Conservation (phyloP, 2,888 invertebrate species). For the Carterocephalus palaemon region DNA sequence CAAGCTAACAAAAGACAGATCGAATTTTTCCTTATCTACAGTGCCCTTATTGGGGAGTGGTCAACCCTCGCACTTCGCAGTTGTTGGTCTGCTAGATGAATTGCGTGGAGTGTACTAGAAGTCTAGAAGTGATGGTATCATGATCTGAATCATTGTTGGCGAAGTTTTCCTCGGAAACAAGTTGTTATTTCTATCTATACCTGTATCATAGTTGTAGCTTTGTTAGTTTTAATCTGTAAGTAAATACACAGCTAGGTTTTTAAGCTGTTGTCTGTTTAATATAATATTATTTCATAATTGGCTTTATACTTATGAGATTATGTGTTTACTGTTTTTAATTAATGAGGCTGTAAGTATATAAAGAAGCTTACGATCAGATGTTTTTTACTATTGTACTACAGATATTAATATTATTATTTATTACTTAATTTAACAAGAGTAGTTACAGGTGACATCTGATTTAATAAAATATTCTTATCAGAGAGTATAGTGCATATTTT, state of each 20-base stretch:
- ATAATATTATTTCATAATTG: conserved; percentile 21
- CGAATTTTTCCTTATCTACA: no score
- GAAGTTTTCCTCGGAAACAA: conserved; percentile 4
- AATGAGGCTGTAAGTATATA: conserved; percentile 8
- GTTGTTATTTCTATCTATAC: conserved; percentile 18
- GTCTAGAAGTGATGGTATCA: conserved; percentile 3
- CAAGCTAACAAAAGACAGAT: no score
- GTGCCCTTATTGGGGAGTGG: no score
- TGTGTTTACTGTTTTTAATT: conserved; percentile 13
- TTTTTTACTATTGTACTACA: no score
- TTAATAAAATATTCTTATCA: neutral
- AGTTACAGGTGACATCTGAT: no score
- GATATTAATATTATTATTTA: conserved; percentile 5
- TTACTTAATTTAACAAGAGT: conserved; percentile 1
- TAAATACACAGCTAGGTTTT: conserved; percentile 11
- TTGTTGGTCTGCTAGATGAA: no score
- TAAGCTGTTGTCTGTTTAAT: neutral
- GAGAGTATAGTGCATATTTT: neutral
- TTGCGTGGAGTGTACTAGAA: neutral
- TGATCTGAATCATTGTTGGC: conserved; percentile 6
- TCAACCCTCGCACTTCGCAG: no score
- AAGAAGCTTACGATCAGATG: no score
- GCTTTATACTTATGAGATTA: conserved; percentile 20
- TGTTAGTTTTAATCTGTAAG: conserved; percentile 11
- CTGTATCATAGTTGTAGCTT: conserved; percentile 17